phyloP scores from a whole-genome alignment of 2,113 vertebrate genomes.

The Eidolon helvum region DNA sequence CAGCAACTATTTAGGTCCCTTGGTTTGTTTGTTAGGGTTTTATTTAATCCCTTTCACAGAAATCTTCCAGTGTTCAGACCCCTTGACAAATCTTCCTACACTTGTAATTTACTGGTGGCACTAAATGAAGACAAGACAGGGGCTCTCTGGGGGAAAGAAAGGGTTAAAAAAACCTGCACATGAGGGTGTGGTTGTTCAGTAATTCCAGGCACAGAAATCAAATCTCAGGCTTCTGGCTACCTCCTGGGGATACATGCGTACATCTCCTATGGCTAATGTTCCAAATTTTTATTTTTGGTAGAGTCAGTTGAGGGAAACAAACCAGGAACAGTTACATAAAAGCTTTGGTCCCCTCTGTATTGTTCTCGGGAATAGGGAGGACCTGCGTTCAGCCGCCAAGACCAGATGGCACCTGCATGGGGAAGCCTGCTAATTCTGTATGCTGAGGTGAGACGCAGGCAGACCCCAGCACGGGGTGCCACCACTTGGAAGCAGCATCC shows the following conservation, averaged over 20 bases:
- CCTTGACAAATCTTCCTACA: neutral
- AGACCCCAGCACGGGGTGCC: neutral
- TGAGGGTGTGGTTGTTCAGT: neutral
- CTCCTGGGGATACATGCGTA: neutral
- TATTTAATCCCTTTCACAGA: neutral
- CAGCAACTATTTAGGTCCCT: neutral
- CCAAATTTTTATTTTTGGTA: constrained; percentile 55
- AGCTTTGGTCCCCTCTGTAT: neutral
- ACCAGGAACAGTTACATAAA: constrained; percentile 66
- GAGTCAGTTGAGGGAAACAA: constrained; percentile 12
- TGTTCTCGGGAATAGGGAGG: neutral
- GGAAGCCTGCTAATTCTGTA: neutral
- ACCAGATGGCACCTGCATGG: constrained; percentile 6
- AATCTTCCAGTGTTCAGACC: neutral
- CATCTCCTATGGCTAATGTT: neutral
- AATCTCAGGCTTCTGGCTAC: neutral
- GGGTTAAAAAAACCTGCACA: neutral
- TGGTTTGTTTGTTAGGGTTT: neutral
- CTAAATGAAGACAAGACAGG: neutral
- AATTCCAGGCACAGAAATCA: neutral
- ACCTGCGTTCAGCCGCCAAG: neutral
- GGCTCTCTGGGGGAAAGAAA: neutral
- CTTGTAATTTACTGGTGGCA: neutral
- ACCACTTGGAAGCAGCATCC: neutral
- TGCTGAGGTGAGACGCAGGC: neutral